phyloP scores from a whole-genome alignment of 37 sponge, comb jelly and placozoan genomes.

The Eunapius fragilis region DNA sequence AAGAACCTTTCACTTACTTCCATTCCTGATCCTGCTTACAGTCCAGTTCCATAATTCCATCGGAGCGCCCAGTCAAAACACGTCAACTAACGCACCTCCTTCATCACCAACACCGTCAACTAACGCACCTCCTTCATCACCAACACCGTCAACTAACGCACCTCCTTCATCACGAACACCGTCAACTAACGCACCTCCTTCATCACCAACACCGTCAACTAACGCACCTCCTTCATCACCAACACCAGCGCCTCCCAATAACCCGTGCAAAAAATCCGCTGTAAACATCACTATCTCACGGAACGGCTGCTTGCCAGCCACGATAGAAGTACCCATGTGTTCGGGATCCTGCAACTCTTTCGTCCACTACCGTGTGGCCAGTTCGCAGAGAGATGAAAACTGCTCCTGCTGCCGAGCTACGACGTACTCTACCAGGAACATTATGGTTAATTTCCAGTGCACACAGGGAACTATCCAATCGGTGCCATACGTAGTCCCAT shows the following conservation, averaged over 20 bases:
- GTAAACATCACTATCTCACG: neutral
- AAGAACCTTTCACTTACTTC: neutral
- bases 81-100: neutral
- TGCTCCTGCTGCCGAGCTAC: neutral
- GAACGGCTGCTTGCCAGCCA: neutral
- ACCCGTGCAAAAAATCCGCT: neutral
- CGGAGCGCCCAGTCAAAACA: neutral
- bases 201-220: too few relatives aligned
- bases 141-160: neutral
- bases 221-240: too few relatives aligned
- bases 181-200: too few relatives aligned
- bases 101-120: neutral
- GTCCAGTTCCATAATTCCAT: neutral
- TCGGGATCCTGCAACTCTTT: neutral
- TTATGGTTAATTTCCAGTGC: neutral
- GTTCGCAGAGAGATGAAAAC: neutral
- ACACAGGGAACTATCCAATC: neutral
- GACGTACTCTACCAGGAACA: neutral
- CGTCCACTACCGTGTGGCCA: neutral
- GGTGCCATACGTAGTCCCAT: neutral
- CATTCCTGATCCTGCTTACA: neutral
- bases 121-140: neutral
- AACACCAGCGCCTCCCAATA: too few relatives aligned
- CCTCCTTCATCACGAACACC: too few relatives aligned
- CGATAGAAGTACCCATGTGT: neutral